A percentile compares a stretch with the other conserved stretches of the same genome.
Evolutionary conservation across 2,113 vertebrate genomes (phyloP).

Genomic region (Vimba vimba): DNA sequence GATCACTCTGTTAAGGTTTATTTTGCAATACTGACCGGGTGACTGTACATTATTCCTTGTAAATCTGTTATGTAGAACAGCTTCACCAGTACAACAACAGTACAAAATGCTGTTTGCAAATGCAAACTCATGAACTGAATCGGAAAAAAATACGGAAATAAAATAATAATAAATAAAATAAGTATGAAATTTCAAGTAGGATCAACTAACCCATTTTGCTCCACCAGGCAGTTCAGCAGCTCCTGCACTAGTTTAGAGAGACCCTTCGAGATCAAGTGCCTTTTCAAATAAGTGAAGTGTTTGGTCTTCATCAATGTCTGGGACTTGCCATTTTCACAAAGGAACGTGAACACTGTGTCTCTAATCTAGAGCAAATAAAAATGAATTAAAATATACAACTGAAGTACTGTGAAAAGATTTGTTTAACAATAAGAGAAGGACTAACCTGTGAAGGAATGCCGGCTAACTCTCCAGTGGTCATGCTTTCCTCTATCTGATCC

Average conservation of each 20-base stretch:
- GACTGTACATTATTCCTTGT: no score
- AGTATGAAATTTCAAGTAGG: background rate
- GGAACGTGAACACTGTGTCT: slow-evolving; percentile 78
- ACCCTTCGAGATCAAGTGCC: slow-evolving; percentile 71
- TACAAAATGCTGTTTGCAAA: no score
- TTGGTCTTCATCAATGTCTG: slow-evolving; percentile 81
- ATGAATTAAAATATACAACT: background rate
- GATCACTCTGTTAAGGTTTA: no score
- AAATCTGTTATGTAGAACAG: no score
- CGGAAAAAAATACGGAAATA: no score
- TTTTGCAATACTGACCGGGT: no score
- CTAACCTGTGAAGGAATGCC: slow-evolving; percentile 86
- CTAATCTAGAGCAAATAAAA: slow-evolving; percentile 74
- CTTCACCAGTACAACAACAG: no score
- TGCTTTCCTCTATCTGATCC: slow-evolving; percentile 84
- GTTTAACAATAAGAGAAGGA: background rate
- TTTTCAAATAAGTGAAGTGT: slow-evolving; percentile 81
- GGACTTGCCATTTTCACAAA: slow-evolving; percentile 77
- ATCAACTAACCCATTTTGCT: slow-evolving; percentile 78
- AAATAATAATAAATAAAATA: no score
- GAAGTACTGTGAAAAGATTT: background rate
- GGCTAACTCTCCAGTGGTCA: slow-evolving; percentile 85
- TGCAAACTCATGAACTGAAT: no score
- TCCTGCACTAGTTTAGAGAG: slow-evolving; percentile 72
- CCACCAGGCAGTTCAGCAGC: slow-evolving; percentile 80